Evolutionary conservation across 2,888 invertebrate genomes (phyloP).

Genomic region (Drosophila nigritarsus): DNA sequence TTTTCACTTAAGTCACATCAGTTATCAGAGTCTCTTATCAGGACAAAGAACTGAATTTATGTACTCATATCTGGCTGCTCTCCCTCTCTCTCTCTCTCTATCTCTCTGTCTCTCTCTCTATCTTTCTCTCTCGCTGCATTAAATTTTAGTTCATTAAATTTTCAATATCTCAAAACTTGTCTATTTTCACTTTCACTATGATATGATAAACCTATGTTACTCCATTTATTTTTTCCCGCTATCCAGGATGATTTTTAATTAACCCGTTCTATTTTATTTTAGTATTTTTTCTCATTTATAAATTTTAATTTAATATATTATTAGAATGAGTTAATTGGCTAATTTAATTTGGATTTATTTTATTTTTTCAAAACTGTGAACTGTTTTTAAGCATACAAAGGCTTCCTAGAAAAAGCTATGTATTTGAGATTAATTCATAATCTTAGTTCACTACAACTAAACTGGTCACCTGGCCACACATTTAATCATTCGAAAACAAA

Average conservation of each 20-base stretch:
- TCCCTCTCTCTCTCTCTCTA: background rate
- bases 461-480: background rate
- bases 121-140: background rate
- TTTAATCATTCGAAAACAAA: background rate
- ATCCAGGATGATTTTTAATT: rapidly evolving
- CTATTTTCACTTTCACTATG: background rate
- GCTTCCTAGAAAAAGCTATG: background rate
- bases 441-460: background rate
- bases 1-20: background rate
- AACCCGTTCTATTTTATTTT: background rate
- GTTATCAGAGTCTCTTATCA: background rate
- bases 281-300: background rate
- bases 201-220: rapidly evolving
- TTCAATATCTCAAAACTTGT: background rate
- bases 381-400: rapidly evolving
- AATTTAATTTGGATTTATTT: background rate
- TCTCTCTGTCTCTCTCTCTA: no score
- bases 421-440: background rate
- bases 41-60: background rate
- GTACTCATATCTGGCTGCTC: background rate
- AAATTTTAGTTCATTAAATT: background rate
- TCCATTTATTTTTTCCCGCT: background rate
- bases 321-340: background rate
- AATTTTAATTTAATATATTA: rapidly evolving
- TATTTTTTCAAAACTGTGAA: rapidly evolving